A percentile compares a stretch with the other conserved stretches of the same genome.
These are phyloP conservation scores for Ursus arctos DNA, from an alignment of 2,113 vertebrate genomes.

Conservation along the genomic window DNA sequence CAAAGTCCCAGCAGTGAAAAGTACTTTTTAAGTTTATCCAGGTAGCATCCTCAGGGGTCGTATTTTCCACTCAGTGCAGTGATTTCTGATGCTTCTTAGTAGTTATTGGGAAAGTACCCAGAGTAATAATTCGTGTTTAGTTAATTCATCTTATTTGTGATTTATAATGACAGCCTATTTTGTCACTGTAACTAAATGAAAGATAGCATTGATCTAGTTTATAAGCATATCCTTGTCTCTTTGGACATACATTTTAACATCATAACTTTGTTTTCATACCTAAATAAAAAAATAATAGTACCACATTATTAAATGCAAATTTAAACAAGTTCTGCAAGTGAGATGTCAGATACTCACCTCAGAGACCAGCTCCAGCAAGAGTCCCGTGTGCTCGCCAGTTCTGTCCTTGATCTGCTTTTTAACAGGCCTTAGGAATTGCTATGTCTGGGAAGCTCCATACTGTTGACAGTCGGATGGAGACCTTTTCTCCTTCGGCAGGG, in stretches of 20 bases:
- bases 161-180: constrained; percentile 45
- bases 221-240: constrained; percentile 18
- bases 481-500: neutral
- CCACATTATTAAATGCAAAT: constrained; percentile 9
- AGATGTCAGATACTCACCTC: neutral
- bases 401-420: neutral
- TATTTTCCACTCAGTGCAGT: constrained; percentile 43
- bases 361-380: neutral
- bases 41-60: constrained; percentile 31
- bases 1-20: neutral
- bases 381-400: neutral
- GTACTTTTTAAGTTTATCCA: constrained; percentile 40
- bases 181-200: constrained; percentile 41
- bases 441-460: neutral
- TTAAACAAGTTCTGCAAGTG: neutral
- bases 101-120: constrained; percentile 53
- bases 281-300: constrained; percentile 24
- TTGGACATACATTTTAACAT: neutral
- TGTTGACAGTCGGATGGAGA: neutral
- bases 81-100: constrained; percentile 56
- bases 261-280: constrained; percentile 18
- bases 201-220: neutral
- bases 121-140: constrained; percentile 43
- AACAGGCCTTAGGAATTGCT: neutral
- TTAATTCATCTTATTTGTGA: constrained; percentile 45